A percentile compares a stretch with the other conserved stretches of the same genome.
Conservation (phyloP, 2,888 invertebrate genomes). For the Ennomos fuscantarius region DNA sequence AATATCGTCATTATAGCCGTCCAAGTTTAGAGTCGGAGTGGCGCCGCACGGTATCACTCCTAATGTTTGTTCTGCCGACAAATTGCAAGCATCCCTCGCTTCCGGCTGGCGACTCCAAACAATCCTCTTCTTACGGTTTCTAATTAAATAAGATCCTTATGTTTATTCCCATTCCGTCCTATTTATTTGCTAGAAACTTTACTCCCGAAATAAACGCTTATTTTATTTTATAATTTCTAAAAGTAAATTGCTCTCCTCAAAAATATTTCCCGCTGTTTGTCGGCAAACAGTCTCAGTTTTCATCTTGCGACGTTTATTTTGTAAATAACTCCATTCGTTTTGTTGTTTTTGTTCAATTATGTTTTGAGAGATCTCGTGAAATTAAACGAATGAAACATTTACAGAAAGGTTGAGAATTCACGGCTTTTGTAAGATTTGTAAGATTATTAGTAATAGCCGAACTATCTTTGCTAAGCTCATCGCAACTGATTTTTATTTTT, state of each 20-base stretch:
- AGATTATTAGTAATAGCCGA: too few species aligned
- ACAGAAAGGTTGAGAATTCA: background rate
- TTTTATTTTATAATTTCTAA: slow-evolving; percentile 14
- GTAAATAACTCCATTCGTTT: slow-evolving; percentile 28
- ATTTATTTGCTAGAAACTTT: slow-evolving; percentile 24
- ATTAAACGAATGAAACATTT: slow-evolving; percentile 1
- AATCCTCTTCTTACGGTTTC: slow-evolving; percentile 15
- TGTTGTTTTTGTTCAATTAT: slow-evolving; percentile 21
- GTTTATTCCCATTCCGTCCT: slow-evolving; percentile 24
- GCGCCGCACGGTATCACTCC: background rate
- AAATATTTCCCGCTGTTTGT: slow-evolving; percentile 12
- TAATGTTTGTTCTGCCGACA: slow-evolving; percentile 22
- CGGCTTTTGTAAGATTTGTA: background rate
- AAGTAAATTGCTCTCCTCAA: background rate
- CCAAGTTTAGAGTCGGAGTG: background rate
- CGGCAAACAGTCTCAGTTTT: slow-evolving; percentile 27
- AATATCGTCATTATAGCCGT: slow-evolving; percentile 7
- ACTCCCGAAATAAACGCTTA: slow-evolving; percentile 25
- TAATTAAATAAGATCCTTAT: slow-evolving; percentile 35
- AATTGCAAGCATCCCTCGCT: slow-evolving; percentile 14
- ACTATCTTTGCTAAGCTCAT: background rate
- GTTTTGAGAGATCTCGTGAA: slow-evolving; percentile 11
- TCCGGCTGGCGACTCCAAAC: slow-evolving; percentile 19
- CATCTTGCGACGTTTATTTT: slow-evolving; percentile 27
- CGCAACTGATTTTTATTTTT: too few species aligned